phyloP scores from a whole-genome alignment of 1,140 invertebrate genomes.

The Drosophila truncata region DNA sequence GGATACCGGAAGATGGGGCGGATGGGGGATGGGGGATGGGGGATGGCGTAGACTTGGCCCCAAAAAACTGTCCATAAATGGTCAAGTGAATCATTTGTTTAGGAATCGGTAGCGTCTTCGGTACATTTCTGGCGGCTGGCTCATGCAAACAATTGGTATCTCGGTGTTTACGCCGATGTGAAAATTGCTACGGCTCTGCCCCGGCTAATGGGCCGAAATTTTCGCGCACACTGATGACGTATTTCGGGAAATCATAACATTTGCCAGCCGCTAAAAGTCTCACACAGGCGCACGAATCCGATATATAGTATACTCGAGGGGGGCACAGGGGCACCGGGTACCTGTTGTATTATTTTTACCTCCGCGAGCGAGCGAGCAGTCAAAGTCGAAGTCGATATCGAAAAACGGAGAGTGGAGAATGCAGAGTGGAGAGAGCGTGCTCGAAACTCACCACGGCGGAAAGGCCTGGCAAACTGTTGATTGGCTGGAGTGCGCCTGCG shows the following conservation, averaged over 20 bases:
- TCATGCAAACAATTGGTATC: constrained; percentile 50
- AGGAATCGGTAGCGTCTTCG: constrained; percentile 32
- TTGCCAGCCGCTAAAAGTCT: constrained; percentile 45
- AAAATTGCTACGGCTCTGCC: constrained; percentile 33
- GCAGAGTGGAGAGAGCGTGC: background rate
- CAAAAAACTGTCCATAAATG: constrained; percentile 72
- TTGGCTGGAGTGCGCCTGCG: constrained; percentile 84
- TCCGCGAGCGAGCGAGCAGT: constrained; percentile 25
- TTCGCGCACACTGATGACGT: constrained; percentile 72
- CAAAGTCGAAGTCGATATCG: constrained; percentile 37
- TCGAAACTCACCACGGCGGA: constrained; percentile 40
- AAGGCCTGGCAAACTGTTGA: constrained; percentile 84
- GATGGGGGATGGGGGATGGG: background rate
- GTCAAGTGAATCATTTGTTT: constrained; percentile 83
- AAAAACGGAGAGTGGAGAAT: constrained; percentile 12
- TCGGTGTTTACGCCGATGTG: constrained; percentile 69
- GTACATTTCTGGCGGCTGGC: constrained; percentile 52
- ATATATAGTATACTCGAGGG: constrained; percentile 12
- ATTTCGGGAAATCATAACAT: constrained; percentile 81
- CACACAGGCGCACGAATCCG: constrained; percentile 30
- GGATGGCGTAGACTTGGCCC: constrained; percentile 14
- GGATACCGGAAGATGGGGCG: background rate
- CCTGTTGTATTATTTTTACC: constrained; percentile 81
- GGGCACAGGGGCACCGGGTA: constrained; percentile 29
- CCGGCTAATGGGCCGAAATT: constrained; percentile 71